These are phyloP conservation scores for Chinchilla lanigera DNA, from an alignment of 2,113 vertebrate species.

Conservation along the genomic window DNA sequence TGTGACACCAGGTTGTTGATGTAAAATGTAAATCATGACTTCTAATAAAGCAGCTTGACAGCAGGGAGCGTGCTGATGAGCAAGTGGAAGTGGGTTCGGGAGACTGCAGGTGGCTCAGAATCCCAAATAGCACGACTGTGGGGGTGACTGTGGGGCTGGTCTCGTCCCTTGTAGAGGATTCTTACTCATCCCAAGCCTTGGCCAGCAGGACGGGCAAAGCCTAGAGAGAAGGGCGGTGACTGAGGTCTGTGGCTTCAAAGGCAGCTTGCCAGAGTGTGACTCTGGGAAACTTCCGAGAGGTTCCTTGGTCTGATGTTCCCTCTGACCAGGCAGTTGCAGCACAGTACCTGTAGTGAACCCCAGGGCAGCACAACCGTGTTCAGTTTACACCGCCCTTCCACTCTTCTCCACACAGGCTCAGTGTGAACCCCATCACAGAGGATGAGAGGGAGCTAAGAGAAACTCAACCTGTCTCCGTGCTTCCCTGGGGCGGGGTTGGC, in stretches of 20 bases:
- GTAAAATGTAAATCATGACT: not conserved
- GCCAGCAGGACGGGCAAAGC: not conserved
- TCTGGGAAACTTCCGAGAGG: too few species aligned
- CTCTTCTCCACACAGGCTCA: not conserved
- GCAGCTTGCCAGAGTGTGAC: not conserved
- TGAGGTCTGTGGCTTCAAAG: not conserved
- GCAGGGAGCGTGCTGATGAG: not conserved
- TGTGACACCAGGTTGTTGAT: not conserved
- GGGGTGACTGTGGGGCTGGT: not conserved
- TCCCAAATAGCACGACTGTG: too few species aligned
- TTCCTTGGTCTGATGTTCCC: not conserved
- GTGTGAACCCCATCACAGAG: not conserved
- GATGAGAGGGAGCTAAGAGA: not conserved
- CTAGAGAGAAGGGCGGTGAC: not conserved
- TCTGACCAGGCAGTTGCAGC: not conserved
- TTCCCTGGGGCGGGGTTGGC: not conserved
- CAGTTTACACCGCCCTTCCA: not conserved
- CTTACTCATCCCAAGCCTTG: not conserved
- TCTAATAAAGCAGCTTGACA: not conserved
- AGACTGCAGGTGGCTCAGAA: not conserved
- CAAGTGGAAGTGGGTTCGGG: not conserved
- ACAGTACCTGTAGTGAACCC: fast-evolving
- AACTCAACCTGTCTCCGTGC: not conserved
- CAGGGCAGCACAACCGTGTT: fast-evolving
- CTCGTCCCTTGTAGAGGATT: not conserved